Evolutionary conservation across 2,888 invertebrate genomes (phyloP), one percentile per base, ranked within the genome.

Genomic region (Galerucella nymphaeae): DNA sequence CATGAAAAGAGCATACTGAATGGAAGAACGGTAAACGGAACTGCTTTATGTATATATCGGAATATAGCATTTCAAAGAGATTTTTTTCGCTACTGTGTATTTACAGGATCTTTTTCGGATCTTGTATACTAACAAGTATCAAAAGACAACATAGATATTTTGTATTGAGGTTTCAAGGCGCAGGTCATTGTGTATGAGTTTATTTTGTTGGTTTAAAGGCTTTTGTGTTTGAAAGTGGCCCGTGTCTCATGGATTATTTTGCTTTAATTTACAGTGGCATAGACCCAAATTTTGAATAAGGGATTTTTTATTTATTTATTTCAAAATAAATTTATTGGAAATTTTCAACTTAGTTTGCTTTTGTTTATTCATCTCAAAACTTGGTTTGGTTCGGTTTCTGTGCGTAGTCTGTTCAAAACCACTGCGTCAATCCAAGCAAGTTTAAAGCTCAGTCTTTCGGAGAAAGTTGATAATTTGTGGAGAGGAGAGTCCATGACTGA

Each of bases 51-150:
- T 78, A 30, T 30, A 30, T 30, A 82, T 81, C 83, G 82, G 84
- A 82, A 82, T 82, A 84, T 84, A 83, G 79, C 82, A 80, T 84
- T 83, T 83, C 84, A 84, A 84, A 80, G 81, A 81, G 81, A 83
- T 84, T 81, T 41, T 79, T 77, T 77, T 53, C 16, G 84, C 57
- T 83, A 81, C 82, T 80, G 75, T 77, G 81, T 84, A 84, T 85
- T 85, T 84, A 85, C 84, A 84, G 83, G 84, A 85, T 85, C 85
- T 84, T 77, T 84, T 70, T 80, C 82, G 83, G 82, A 83, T 83
- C 81, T 84, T 77, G 75, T 79, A 72, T 75, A 73, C 81, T 80
- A 80, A 82, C 82, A 82, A 82, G 80, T 82, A 82, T 83, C 80
- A 83, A 82, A 82, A 83, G 82, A 80, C 80, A 80, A 82, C 81